Base-by-base conservation (phyloP, 1,140 invertebrate genomes). In the Megathymus violae region DNA sequence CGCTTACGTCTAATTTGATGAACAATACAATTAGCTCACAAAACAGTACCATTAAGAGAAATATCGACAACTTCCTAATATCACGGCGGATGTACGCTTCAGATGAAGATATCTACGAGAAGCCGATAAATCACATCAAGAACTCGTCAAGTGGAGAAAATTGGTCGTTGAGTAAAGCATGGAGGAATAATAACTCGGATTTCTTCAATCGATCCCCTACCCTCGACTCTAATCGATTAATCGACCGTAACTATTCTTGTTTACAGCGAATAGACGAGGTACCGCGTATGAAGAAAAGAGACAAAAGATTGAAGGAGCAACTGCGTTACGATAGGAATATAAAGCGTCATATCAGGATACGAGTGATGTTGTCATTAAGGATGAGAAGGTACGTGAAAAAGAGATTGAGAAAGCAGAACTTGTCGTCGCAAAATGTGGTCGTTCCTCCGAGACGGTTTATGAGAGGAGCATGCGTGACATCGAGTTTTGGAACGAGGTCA, bases 331-430 rank as follows among this genome's bases (percentile, higher is more conserved):
- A 92, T 58, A 81, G 86, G 51, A 88, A 92, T 58, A 91, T 92
- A 13, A 92, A 92, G 52, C 69, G 89, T 22, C 91, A 92, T 63
- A 86, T 92, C 40, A 61, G 88, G 27, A 91, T 92, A 43, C 61
- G 91, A 6, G 90, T 92, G 25, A 91, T 92, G 91, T 66, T 92
- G 43, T 91, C 89, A 3, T 64, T 92, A 47, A 79, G 91, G 46
- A 89, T 92, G 82, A 70, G 79, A 6, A 70, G 83, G 48, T 91
- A 91, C 38, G 85, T 91, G 51, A 91, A 87, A 63, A 87, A 81
- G 50, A 76, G 82, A 47, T 46, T 80, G 31, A 76, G 72, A 58
- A 89, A 78, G 17, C 76, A 73, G 47, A 72, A 66, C 1, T 60
- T 85, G 0, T 74, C 77, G 14, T 70, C 74, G 17, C 67, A 67